Base-by-base conservation (phyloP, 1,140 invertebrate species). In the Caenorhabditis brenneri region DNA sequence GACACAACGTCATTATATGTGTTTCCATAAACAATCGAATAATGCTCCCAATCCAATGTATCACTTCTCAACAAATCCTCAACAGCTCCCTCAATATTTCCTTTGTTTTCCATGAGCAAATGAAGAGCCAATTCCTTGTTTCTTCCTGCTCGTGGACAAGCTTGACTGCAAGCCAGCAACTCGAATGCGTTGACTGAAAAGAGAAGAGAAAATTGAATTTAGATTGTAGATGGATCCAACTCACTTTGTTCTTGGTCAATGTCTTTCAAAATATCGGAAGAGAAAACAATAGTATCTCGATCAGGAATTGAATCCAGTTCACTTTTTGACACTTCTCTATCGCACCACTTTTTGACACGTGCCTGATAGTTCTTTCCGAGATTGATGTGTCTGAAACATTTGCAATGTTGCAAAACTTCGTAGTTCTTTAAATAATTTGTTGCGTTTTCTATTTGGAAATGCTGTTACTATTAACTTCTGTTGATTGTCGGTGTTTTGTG, bases 91-190 rank as follows among this genome's bases (percentile, higher is more conserved):
- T 91, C 88, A 24, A 91, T 81, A 65, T 91, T 91, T 5, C 90
- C 89, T 51, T 90, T 89, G 80, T 91, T 90, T 82, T 91, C 89
- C 85, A 87, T 88, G n/a, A 99, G 92, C 53, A 97, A 93, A 91
- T 97, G 95, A 86, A 98, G 93, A 84, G 96, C 96, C 90, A 95
- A 95, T 92, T 99, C 97, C 89, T 96, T 95, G 91, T 97, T 97
- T 90, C 95, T 94, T 82, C 96, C 96, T 86, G 95, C 95, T n/a
- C 92, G 81, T 36, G 91, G 90, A 7, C 93, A 88, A 74, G 92
- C 92, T 80, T 92, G 91, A 87, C 91, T 92, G 86, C 92, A 92
- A 29, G 96, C 95, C 89, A 98, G 94, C 90, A 97, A 95, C 92
- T 97, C 93, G 92, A 90, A 92, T 10, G 87, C 79, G 58, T 90